These are phyloP conservation scores for Campylorhamphus procurvoides DNA, from an alignment of 2,113 vertebrate genomes.

Conservation along the genomic window DNA sequence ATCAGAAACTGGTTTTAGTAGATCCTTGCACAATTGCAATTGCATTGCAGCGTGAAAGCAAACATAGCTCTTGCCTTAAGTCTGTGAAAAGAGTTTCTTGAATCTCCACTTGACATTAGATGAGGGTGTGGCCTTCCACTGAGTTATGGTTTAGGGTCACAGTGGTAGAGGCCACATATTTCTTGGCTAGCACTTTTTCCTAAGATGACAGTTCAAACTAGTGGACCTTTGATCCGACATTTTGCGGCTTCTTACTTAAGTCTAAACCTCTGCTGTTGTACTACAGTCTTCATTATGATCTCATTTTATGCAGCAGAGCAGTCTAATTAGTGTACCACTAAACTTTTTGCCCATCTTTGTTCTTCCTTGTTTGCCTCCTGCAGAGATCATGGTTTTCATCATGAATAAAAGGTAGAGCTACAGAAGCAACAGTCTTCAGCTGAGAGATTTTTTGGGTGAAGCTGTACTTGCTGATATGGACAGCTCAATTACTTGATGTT, in stretches of 20 bases:
- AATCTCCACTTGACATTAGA: neutral
- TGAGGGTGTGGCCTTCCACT: neutral
- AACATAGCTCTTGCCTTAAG: neutral
- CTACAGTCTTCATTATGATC: neutral
- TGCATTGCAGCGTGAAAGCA: neutral
- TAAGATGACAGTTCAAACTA: neutral
- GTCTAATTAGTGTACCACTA: neutral
- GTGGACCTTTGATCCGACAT: neutral
- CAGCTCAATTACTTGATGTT: neutral
- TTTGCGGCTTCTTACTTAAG: neutral
- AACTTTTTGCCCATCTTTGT: neutral
- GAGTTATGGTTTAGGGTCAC: neutral
- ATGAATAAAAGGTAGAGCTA: neutral
- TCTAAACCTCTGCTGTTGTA: neutral
- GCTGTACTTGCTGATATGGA: neutral
- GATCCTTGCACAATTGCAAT: neutral
- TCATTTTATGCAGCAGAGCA: neutral
- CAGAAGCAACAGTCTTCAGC: neutral
- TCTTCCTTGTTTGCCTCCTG: neutral
- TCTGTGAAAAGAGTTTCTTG: neutral
- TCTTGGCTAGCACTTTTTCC: neutral
- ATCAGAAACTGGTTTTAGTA: neutral
- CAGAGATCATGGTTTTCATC: neutral
- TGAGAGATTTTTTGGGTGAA: neutral
- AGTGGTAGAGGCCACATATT: accelerated